Conservation (phyloP, 1,140 invertebrate species). For the Trachymyrmex septentrionalis region DNA sequence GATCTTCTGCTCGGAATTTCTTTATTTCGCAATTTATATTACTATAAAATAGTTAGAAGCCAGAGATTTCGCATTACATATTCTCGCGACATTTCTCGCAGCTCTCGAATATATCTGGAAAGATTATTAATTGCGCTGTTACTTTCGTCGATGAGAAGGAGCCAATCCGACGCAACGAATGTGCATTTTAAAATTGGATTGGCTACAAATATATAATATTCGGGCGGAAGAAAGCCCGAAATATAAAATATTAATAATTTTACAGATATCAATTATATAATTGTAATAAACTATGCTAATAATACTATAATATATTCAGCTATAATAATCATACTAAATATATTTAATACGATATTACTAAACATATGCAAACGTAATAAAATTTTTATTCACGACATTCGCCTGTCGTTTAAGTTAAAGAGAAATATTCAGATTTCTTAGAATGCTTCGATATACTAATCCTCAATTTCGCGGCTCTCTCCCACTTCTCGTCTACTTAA, state of each 20-base stretch:
- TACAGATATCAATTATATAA: background rate
- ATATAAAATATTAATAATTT: slow-evolving; percentile 46
- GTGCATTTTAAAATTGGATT: slow-evolving; percentile 54
- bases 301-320: slow-evolving; percentile 7
- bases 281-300: slow-evolving; percentile 3
- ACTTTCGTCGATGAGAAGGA: slow-evolving; percentile 79
- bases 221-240: slow-evolving; percentile 67
- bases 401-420: background rate
- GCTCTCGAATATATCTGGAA: slow-evolving; percentile 51
- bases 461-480: slow-evolving; percentile 48
- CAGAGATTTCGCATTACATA: slow-evolving; percentile 64
- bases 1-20: slow-evolving; percentile 28
- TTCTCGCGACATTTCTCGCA: slow-evolving; percentile 31
- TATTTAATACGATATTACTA: background rate
- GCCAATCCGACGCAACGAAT: slow-evolving; percentile 67
- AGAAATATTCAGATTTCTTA: background rate
- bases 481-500: slow-evolving; percentile 53
- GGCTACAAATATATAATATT: slow-evolving; percentile 47
- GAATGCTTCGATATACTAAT: background rate
- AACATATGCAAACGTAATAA: slow-evolving; percentile 1
- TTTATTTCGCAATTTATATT: slow-evolving; percentile 62
- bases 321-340: slow-evolving; percentile 8
- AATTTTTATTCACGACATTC: slow-evolving; percentile 1
- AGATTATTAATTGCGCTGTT: slow-evolving; percentile 71
- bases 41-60: slow-evolving; percentile 76